Conservation (phyloP, 2,888 invertebrate species). For the Drosophila imparisetae region DNA sequence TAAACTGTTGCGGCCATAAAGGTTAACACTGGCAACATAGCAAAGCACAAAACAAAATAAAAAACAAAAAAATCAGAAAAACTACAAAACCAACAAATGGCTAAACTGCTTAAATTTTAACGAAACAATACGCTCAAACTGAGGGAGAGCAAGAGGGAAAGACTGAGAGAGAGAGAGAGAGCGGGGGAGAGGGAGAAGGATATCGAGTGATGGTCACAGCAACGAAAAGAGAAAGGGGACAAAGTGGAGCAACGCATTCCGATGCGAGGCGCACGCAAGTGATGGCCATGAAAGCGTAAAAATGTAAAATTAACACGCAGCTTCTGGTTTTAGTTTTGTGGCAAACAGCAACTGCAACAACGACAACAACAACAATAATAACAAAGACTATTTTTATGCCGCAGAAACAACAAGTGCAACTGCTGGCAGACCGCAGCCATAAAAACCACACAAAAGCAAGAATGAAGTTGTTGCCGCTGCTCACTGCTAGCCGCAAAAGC, state of each 20-base stretch:
- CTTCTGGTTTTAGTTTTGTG: slow-evolving; percentile 79
- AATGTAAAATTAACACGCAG: slow-evolving; percentile 81
- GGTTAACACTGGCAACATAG: slow-evolving; percentile 67
- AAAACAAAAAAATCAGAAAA: slow-evolving; percentile 15
- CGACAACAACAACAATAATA: slow-evolving; percentile 9
- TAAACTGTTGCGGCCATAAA: slow-evolving; percentile 80
- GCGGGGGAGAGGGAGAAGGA: background rate
- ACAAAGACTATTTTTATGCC: background rate
- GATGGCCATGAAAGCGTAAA: slow-evolving; percentile 79
- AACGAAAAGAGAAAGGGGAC: background rate
- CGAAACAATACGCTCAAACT: slow-evolving; percentile 70
- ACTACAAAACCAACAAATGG: slow-evolving; percentile 47
- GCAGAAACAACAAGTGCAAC: slow-evolving; percentile 45
- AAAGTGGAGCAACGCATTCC: slow-evolving; percentile 49
- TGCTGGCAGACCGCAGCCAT: slow-evolving; percentile 74
- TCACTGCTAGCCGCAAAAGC: slow-evolving; percentile 75
- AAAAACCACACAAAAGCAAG: slow-evolving; percentile 81
- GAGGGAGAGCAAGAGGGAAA: slow-evolving; percentile 5
- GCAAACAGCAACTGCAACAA: slow-evolving; percentile 41
- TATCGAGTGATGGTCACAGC: background rate
- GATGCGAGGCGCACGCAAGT: slow-evolving; percentile 70
- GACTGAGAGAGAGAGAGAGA: background rate
- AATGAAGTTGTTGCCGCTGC: slow-evolving; percentile 79
- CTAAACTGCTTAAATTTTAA: slow-evolving; percentile 76
- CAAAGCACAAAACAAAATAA: slow-evolving; percentile 27